Conservation (phyloP, 2,888 invertebrate genomes). For the Fragum sueziense region DNA sequence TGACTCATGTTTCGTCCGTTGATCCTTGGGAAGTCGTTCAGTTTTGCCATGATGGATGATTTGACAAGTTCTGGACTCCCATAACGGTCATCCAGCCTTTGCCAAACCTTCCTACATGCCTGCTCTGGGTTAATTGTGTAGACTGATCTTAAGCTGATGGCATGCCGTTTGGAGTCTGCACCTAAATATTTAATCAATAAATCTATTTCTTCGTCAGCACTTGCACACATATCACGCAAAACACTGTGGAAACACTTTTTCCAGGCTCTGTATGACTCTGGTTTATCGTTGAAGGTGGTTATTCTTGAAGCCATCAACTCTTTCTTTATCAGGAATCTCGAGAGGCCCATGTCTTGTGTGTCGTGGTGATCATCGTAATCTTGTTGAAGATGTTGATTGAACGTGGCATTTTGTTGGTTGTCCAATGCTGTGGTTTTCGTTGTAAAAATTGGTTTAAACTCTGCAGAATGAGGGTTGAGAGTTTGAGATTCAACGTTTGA, state of each 20-base stretch:
- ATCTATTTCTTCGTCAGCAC: conserved; percentile 28
- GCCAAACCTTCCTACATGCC: conserved; percentile 33
- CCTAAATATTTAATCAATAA: conserved; percentile 39
- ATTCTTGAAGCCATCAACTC: conserved; percentile 38
- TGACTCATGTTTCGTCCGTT: background rate
- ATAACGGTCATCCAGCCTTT: conserved; percentile 43
- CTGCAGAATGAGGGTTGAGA: too few species aligned
- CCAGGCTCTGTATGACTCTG: conserved; percentile 30
- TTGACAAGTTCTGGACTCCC: conserved; percentile 45
- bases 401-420: background rate
- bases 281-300: conserved; percentile 29
- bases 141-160: conserved; percentile 31
- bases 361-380: too few species aligned
- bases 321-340: conserved; percentile 22
- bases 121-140: conserved; percentile 20
- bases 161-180: conserved; percentile 35
- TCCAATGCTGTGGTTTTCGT: background rate
- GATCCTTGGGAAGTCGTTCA: conserved; percentile 7
- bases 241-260: conserved; percentile 33
- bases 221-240: conserved; percentile 14
- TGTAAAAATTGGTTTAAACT: background rate
- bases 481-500: background rate
- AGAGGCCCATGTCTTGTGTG: background rate
- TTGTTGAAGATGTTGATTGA: too few species aligned
- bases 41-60: conserved; percentile 7